phyloP scores from a whole-genome alignment of 1,140 invertebrate genomes.

The Drosophila elegans region DNA sequence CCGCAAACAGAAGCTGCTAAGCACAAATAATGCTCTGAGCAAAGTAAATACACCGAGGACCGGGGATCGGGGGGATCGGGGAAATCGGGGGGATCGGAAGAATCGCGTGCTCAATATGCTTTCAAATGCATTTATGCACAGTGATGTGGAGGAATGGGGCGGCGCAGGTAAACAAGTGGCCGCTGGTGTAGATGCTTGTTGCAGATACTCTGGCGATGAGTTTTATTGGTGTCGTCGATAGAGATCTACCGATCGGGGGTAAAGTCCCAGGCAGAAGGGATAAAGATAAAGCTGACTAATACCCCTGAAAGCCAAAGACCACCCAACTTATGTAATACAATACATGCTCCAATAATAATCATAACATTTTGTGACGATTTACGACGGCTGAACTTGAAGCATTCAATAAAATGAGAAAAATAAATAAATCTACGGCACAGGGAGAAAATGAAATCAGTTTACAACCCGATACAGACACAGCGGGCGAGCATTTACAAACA shows the following conservation, averaged over 20 bases:
- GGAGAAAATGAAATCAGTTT: slow-evolving; percentile 80
- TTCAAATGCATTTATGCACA: slow-evolving; percentile 76
- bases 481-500: slow-evolving; percentile 82
- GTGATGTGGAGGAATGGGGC: slow-evolving; percentile 7
- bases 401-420: slow-evolving; percentile 76
- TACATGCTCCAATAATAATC: slow-evolving; percentile 42
- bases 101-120: slow-evolving; percentile 52
- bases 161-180: slow-evolving; percentile 27
- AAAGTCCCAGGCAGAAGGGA: not conserved
- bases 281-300: not conserved
- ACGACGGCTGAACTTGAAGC: slow-evolving; percentile 63
- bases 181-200: slow-evolving; percentile 56
- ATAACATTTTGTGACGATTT: slow-evolving; percentile 68
- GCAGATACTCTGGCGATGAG: slow-evolving; percentile 68
- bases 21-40: slow-evolving; percentile 42
- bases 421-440: slow-evolving; percentile 75
- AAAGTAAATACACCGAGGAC: slow-evolving; percentile 42
- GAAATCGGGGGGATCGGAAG: slow-evolving; percentile 12
- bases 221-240: slow-evolving; percentile 67
- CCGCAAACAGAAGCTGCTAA: slow-evolving; percentile 34
- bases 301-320: slow-evolving; percentile 15
- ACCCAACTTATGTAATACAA: slow-evolving; percentile 42
- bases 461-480: slow-evolving; percentile 60
- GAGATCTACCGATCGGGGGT: slow-evolving; percentile 26
- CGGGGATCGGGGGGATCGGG: not conserved